These are phyloP conservation scores for Vireo griseus DNA, from an alignment of 2,797 vertebrate genomes.

Conservation along the genomic window DNA sequence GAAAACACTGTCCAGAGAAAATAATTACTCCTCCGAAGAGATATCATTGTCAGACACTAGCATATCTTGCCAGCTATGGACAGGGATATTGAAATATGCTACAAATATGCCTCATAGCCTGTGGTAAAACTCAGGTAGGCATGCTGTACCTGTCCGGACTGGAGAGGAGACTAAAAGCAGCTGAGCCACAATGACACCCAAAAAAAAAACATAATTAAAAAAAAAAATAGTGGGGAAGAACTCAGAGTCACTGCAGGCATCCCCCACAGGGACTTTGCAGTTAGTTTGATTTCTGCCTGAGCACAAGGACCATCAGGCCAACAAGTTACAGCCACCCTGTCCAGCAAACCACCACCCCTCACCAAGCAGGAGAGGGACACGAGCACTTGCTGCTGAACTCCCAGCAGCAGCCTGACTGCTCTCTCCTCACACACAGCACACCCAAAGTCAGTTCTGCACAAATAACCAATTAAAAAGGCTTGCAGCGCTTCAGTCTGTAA, in stretches of 20 bases:
- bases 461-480: not conserved
- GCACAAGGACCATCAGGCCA: not conserved
- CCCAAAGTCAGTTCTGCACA: not conserved
- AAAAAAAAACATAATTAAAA: not conserved
- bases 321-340: not conserved
- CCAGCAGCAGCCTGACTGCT: not conserved
- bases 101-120: not conserved
- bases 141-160: not conserved
- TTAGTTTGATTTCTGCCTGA: not conserved
- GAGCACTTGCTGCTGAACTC: not conserved
- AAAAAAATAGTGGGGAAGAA: not conserved
- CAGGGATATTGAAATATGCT: conserved; percentile 25
- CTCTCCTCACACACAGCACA: not conserved
- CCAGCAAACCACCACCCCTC: not conserved
- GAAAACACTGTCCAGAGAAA: not conserved
- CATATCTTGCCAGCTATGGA: not conserved
- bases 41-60: not conserved
- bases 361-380: not conserved
- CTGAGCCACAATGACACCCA: not conserved
- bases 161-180: not conserved
- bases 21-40: not conserved
- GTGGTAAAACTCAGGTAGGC: not conserved
- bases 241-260: not conserved
- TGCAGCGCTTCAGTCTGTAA: not conserved
- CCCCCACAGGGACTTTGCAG: not conserved